Evolutionary conservation across 2,797 vertebrate species (phyloP), one percentile per base, ranked within the genome.

Genomic region (Rhynchotus rufescens): DNA sequence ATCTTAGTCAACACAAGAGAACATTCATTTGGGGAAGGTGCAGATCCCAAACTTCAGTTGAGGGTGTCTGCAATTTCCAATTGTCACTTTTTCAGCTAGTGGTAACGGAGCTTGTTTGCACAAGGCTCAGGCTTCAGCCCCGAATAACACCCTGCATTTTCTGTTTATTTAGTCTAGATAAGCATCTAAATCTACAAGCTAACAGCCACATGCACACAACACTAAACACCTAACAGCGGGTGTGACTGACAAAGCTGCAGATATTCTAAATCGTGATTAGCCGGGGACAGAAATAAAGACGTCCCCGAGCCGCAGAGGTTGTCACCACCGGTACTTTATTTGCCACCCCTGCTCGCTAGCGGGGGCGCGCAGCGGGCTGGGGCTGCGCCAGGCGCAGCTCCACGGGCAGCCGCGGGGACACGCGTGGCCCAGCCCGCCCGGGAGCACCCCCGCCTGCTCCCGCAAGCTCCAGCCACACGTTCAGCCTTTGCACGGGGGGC

Each of bases 381-480:
- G 28, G 34, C 34, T 54, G 16, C 30, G 67, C 34, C 23, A 15
- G 20, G 28, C 51, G 25, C 26, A 30, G 49, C 36, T 54, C 38
- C 49, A 16, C 38, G 10, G 28, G 47, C 28, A 38, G 52, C 52
- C 15, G 28, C 12, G 28, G n/a, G 52, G 52, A 59, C 51, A 87
- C 56, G 28, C 13, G 80, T 93, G 96, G 96, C 94, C 91, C 90
- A 59, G 6, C 79, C 45, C 88, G 94, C 72, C 82, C 86, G 62
- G 69, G 79, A 91, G 73, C 57, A 96, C 97, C 80, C 54, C 89
- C 88, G 97, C 97, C 86, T 97, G 96, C 96, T 95, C 89, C 76
- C 52, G 68, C 91, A 96, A 97, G 98, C 97, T 91, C 93, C 95
- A 98, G 96, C 75, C 96, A 97, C 97, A 97, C 92, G 51, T 95